Conservation (phyloP, 2,888 invertebrate genomes). For the Idaea biselata region DNA sequence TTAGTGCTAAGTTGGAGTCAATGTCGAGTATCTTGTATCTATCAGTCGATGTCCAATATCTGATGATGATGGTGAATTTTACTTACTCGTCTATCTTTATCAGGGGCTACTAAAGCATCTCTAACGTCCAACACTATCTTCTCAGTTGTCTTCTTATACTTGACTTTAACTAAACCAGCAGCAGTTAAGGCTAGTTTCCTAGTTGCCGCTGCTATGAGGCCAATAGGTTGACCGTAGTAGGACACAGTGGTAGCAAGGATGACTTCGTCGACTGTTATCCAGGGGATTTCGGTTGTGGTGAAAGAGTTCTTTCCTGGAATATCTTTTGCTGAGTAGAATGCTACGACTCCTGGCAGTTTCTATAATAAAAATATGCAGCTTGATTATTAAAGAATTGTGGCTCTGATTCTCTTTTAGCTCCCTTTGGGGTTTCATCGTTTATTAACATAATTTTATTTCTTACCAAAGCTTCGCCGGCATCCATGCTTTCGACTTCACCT, state of each 20-base stretch:
- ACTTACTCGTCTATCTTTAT: slow-evolving; percentile 63
- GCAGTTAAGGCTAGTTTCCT: slow-evolving; percentile 65
- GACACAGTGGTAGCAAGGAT: slow-evolving; percentile 77
- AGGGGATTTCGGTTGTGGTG: slow-evolving; percentile 59
- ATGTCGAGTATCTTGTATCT: no score
- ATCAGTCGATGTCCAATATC: neutral
- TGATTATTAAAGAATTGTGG: neutral
- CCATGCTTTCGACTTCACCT: slow-evolving; percentile 80
- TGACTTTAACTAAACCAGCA: slow-evolving; percentile 69
- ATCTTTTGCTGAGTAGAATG: slow-evolving; percentile 83
- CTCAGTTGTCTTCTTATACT: slow-evolving; percentile 69
- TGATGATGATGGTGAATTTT: neutral
- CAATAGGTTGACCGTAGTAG: slow-evolving; percentile 88
- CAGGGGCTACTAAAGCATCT: slow-evolving; percentile 74
- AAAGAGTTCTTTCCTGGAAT: slow-evolving; percentile 86
- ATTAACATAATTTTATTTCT: slow-evolving; percentile 18
- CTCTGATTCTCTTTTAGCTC: neutral
- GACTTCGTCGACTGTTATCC: slow-evolving; percentile 64
- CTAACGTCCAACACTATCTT: slow-evolving; percentile 66
- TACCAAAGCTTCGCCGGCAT: slow-evolving; percentile 83
- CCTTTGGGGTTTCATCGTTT: neutral
- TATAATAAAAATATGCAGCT: slow-evolving; percentile 44
- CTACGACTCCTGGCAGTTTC: slow-evolving; percentile 84
- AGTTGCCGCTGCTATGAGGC: slow-evolving; percentile 85
- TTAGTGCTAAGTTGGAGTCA: no score